Base-by-base conservation (phyloP, 2,888 invertebrate species). In the Epinotia demarniana region DNA sequence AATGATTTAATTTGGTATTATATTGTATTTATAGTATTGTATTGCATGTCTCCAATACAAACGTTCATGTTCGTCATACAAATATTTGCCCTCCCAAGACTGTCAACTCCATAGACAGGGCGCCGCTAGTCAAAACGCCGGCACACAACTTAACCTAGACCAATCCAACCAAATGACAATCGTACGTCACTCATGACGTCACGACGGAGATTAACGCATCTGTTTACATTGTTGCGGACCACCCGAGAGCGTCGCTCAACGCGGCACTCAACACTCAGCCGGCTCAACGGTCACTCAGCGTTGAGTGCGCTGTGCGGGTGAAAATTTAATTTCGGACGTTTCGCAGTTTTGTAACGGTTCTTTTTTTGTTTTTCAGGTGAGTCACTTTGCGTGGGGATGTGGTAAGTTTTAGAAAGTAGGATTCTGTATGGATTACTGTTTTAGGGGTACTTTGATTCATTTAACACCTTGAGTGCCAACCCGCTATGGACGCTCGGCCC, bases 171-270 rank as follows among this genome's bases (percentile, higher is more conserved):
- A 39, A 39, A 39, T 39, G 39, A 58, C 68, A 39, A 58, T 39
- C 57, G 43, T 43, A 12, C 68, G 68, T 67, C 67, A 67, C 53
- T 53, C 13, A 58, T 68, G 57, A 43, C 68, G 68, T 57, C 67
- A 39, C 43, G 16, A 12, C 27, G 27, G 23, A 61, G 61, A 61
- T 61, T 61, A 61, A 61, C 61, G 61, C 13, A 61, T 61, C 64
- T 58, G 68, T 68, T 68, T 68, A 68, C 68, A 68, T 43, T 57
- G 68, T 58, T 53, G 33, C 16, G 43, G 57, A 58, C 67, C 67
- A 67, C 53, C n/a, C 9, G 39, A 39, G n/a, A 53, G 53, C 53
- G 53, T 53, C 53, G 6, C 49, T 49, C 53, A n/a, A 8, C n/a
- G 2, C 66, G 27, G 19, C 39, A 43, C 62, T 62, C 68, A 68